Evolutionary conservation across 2,797 vertebrate species (phyloP).

Genomic region (Holocentrus rufus): DNA sequence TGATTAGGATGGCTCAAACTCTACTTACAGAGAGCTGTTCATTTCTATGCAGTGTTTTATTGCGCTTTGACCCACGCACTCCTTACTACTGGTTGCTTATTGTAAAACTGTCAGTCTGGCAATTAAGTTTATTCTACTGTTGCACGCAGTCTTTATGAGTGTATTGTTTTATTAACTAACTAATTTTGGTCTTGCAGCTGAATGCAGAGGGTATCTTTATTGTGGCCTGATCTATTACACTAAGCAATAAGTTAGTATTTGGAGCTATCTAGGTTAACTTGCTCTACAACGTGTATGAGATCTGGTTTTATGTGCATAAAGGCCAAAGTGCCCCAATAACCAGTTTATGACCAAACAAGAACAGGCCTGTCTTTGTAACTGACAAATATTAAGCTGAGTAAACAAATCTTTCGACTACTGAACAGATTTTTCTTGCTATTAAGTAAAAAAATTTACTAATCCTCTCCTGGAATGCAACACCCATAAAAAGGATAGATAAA

Average conservation of each 20-base stretch:
- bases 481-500: too few species aligned
- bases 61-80: conserved; percentile 34
- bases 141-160: too few species aligned
- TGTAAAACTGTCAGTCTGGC: too few species aligned
- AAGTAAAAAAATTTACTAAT: conserved; percentile 8
- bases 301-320: not conserved
- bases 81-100: too few species aligned
- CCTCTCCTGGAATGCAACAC: not conserved
- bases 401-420: conserved; percentile 29
- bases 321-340: not conserved
- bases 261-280: too few species aligned
- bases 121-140: too few species aligned
- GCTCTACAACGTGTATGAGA: not conserved
- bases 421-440: conserved; percentile 19
- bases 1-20: conserved; percentile 62
- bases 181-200: too few species aligned
- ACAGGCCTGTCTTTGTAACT: not conserved
- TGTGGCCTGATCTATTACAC: too few species aligned
- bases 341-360: conserved; percentile 28
- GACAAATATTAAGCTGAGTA: conserved; percentile 23
- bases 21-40: conserved; percentile 31
- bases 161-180: too few species aligned
- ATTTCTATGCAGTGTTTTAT: conserved; percentile 54
- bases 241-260: too few species aligned
- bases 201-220: too few species aligned